phyloP scores from a whole-genome alignment of 2,797 vertebrate genomes.

The Megalops cyprinoides region DNA sequence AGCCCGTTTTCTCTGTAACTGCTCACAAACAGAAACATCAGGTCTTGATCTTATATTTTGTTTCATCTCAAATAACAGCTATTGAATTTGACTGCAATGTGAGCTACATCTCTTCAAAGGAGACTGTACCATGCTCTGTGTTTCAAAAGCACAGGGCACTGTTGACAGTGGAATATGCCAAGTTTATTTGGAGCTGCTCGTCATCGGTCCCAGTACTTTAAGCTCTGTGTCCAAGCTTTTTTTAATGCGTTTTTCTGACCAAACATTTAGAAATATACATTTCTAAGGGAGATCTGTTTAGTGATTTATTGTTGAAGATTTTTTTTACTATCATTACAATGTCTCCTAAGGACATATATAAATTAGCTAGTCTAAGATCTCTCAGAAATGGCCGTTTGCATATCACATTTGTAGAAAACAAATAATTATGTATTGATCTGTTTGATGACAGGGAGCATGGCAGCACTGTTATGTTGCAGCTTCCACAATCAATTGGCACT shows the following conservation, averaged over 20 bases:
- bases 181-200: background rate
- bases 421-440: slow-evolving; percentile 34
- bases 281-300: background rate
- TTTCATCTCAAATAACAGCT: background rate
- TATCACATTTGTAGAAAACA: slow-evolving; percentile 19
- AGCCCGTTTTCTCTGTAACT: too few relatives aligned
- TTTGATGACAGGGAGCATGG: background rate
- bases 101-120: background rate
- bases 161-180: background rate
- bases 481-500: slow-evolving; percentile 20
- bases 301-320: background rate
- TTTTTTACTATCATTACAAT: background rate
- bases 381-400: background rate
- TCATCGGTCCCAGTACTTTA: background rate
- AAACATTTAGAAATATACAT: background rate
- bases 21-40: background rate
- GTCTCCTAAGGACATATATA: background rate
- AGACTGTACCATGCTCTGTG: background rate
- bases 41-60: background rate
- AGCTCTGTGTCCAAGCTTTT: background rate
- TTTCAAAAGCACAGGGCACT: background rate
- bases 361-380: background rate
- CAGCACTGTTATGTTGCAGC: background rate
- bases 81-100: background rate
- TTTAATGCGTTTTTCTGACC: too few relatives aligned